Evolutionary conservation across 2,888 invertebrate species (phyloP), one percentile per base, ranked within the genome.

Genomic region (Macrosiphum euphorbiae): DNA sequence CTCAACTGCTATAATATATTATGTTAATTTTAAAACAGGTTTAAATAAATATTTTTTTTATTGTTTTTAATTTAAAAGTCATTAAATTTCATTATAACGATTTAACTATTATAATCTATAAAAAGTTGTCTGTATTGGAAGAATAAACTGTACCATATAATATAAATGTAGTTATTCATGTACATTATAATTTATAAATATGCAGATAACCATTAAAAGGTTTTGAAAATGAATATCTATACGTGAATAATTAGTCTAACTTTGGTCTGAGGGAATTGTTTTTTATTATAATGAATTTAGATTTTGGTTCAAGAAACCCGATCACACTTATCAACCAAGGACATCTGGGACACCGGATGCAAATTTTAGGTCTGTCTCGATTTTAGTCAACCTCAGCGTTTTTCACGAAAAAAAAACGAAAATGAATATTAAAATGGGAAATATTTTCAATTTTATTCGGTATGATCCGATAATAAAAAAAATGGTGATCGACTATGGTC

Each of bases 231-330:
- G 5, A 20, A n/a, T 35, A 67, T 35, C n/a, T 67, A 58, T 52
- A 61, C 26, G 20, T n/a, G n/a, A n/a, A n/a, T 67, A 67, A 67
- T 67, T 67, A 67, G 67, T 35, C 1, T 35, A 67, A 16, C 16
- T 16, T 67, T 5, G 16, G 16, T 67, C n/a, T 7, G 16, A n/a
- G 7, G 16, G 67, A 67, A 67, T 67, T 16, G 16, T 67, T 35
- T 16, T 67, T 67, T 67, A 67, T 67, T 67, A 67, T 35, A n/a
- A 35, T 35, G 7, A 16, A 35, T 67, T 16, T 20, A 67, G 1
- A 67, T 92, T 86, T 88, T 88, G 50, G 67, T 92, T 92, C 88
- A 67, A 92, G 67, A 92, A 88, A 92, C 88, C 50, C 28, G 50
- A 78, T 13, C 28, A 52, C 28, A 52, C 50, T 86, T 50, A 87